phyloP scores from a whole-genome alignment of 2,113 vertebrate species.

The Melanerpes aurifrons region DNA sequence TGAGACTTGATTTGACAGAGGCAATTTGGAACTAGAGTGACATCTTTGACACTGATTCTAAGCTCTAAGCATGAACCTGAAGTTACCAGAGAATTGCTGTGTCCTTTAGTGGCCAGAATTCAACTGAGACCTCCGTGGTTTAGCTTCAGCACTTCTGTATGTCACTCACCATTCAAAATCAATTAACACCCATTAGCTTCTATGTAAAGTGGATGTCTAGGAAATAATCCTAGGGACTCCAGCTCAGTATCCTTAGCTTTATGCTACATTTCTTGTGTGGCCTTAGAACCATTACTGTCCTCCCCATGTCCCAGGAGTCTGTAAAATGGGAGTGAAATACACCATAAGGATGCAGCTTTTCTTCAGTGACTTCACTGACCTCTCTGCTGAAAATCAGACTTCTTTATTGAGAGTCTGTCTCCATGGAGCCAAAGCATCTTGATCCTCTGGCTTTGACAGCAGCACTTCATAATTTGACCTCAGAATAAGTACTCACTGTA shows the following conservation, averaged over 20 bases:
- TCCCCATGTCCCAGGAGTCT: neutral
- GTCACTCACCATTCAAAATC: neutral
- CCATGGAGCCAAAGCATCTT: neutral
- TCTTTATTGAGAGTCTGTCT: neutral
- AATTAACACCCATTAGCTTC: neutral
- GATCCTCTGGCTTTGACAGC: neutral
- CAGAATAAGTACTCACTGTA: accelerated
- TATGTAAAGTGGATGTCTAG: neutral
- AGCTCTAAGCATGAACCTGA: neutral
- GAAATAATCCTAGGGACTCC: neutral
- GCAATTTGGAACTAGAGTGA: neutral
- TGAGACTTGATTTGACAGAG: neutral
- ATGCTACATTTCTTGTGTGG: neutral
- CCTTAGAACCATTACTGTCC: neutral
- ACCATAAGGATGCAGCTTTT: accelerated
- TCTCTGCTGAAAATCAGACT: neutral
- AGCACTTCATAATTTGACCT: neutral
- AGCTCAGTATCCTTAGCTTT: neutral
- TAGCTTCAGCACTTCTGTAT: neutral
- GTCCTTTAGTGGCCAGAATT: neutral
- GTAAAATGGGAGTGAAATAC: neutral
- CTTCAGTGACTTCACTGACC: neutral
- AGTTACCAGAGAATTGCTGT: neutral
- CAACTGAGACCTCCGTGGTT: neutral
- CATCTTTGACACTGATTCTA: neutral